These are phyloP conservation scores for Acleris laterana DNA, from an alignment of 2,888 invertebrate species.

Conservation along the genomic window DNA sequence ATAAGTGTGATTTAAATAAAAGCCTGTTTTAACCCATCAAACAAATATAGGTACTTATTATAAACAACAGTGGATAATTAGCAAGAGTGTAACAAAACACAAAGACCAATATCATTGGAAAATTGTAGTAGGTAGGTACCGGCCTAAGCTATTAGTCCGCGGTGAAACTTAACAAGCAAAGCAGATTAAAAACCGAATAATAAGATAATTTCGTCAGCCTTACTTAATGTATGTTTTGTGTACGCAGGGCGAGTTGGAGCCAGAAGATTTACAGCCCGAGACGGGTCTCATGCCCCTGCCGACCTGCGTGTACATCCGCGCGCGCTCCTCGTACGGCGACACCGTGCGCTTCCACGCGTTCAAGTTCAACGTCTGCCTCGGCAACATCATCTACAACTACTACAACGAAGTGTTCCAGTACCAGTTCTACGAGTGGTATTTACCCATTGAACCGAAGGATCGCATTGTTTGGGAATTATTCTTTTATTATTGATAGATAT, in stretches of 20 bases:
- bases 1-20: too few species aligned
- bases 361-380: constrained; percentile 15
- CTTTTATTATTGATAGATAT: constrained; percentile 1
- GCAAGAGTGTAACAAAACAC: too few species aligned
- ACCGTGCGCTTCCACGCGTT: constrained; percentile 29
- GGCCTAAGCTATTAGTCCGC: too few species aligned
- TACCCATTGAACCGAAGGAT: constrained; percentile 20
- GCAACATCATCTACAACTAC: constrained; percentile 3
- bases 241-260: neutral
- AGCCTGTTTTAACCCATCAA: too few species aligned
- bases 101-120: too few species aligned
- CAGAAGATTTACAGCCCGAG: neutral
- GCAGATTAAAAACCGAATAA: too few species aligned
- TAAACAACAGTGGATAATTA: too few species aligned
- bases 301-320: constrained; percentile 32
- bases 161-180: too few species aligned
- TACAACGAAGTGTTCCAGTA: neutral
- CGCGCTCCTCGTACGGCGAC: constrained; percentile 22
- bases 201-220: too few species aligned
- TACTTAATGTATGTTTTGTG: constrained; percentile 2
- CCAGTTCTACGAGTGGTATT: constrained; percentile 30
- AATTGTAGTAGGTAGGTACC: too few species aligned
- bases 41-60: too few species aligned
- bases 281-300: neutral
- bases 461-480: constrained; percentile 20